Base-by-base conservation (phyloP, 2,888 invertebrate genomes). In the Punctoribates punctum region DNA sequence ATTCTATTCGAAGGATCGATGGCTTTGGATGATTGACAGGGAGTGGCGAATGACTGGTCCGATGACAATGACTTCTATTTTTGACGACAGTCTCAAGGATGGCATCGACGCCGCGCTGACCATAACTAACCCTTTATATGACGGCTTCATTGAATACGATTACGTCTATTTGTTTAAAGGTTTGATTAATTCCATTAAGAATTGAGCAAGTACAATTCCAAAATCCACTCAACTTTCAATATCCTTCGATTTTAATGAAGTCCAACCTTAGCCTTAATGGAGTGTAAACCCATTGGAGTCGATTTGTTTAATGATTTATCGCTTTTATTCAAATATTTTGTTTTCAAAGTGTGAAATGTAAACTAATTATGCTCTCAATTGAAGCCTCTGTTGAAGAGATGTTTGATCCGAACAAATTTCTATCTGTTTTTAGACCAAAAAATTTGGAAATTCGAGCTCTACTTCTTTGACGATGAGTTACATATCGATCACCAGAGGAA, bases 101-200 rank as follows among this genome's bases (percentile, higher is more conserved):
- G 38, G 23, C 20, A 42, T 67, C 23, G 67, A 67, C 67, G 67
- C 67, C 38, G 67, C 67, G 9, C 23, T 67, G 2, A 23, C 20
- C 29, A 23, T 23, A 1, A 42, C 38, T 42, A 67, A 67, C 20
- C 67, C 67, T 13, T 42, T 11, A 20, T 42, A 67, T 42, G 67
- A 67, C 42, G 42, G 42, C n/a, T 67, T 67, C 42, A 9, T 1
- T 9, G 4, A 20, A 0, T 67, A 29, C 20, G 67, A 67, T n/a
- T 38, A 15, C 11, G 0, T 67, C 20, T 67, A 67, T 23, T 8
- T 67, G 20, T 42, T 67, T 20, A 67, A 67, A 38, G 67, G 67
- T 38, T 6, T n/a, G 29, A 34, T 54, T 11, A 38, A 25, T 6
- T 54, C 5, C 6, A 20, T 54, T n/a, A 54, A 17, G 17, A 54